Evolutionary conservation across 2,113 vertebrate species (phyloP).

Genomic region (Procavia capensis): DNA sequence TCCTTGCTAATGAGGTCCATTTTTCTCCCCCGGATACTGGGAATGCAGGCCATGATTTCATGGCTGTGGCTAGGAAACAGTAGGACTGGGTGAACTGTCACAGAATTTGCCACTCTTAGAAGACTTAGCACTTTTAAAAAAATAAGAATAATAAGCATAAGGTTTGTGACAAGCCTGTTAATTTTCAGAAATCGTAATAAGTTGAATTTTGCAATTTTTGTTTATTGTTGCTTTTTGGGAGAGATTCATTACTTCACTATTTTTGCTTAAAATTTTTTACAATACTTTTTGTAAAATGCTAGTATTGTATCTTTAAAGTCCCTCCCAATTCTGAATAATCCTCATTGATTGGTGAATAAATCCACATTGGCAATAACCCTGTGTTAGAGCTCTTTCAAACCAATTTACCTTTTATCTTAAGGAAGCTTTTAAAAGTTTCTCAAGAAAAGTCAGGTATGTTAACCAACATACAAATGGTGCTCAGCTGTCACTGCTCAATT

Average conservation of each 20-base stretch:
- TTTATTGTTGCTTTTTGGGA: neutral
- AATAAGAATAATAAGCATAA: neutral
- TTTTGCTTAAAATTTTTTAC: conserved; percentile 49
- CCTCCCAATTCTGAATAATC: conserved; percentile 52
- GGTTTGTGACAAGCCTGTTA: neutral
- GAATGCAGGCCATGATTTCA: neutral
- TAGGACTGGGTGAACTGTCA: neutral
- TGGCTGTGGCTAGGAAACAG: neutral
- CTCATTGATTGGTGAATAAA: conserved; percentile 28
- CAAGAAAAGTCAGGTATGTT: neutral
- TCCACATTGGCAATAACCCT: neutral
- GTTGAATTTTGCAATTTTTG: neutral
- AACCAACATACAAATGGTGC: neutral
- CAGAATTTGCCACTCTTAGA: neutral
- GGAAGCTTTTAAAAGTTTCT: neutral
- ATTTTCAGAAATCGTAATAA: conserved; percentile 31
- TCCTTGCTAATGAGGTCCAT: neutral
- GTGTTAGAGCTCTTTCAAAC: neutral
- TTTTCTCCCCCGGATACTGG: neutral
- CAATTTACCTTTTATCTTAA: neutral
- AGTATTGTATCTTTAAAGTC: neutral
- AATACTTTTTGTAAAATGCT: conserved; percentile 13
- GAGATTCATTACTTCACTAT: neutral
- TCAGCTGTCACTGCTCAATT: neutral
- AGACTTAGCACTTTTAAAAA: neutral